Conservation (phyloP, 2,797 vertebrate species). For the Manis crassicaudata region DNA sequence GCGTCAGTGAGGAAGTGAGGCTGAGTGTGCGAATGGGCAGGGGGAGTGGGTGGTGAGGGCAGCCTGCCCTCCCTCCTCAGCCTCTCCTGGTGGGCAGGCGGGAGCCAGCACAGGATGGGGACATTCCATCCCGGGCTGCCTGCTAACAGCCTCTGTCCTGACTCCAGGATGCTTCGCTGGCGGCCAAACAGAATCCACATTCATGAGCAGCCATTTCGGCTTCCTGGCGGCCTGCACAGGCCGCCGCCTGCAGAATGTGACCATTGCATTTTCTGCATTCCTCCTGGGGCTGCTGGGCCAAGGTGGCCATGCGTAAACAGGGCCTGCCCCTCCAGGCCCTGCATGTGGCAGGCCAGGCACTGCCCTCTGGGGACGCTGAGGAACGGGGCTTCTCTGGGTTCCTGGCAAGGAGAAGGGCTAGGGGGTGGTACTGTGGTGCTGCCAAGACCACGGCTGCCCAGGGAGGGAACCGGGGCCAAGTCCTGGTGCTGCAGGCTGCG, state of each 20-base stretch:
- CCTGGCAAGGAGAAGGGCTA: neutral
- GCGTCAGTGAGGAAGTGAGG: neutral
- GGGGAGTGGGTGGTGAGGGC: too few species aligned
- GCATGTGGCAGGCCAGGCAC: neutral
- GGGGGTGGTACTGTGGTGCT: neutral
- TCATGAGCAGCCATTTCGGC: constrained; percentile 52
- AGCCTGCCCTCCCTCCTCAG: neutral
- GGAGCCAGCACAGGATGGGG: neutral
- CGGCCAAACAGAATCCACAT: constrained; percentile 70
- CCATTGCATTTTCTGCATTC: constrained; percentile 65
- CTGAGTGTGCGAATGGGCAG: neutral
- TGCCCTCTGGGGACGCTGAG: neutral
- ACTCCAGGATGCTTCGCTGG: neutral
- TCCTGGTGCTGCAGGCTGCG: rapidly evolving
- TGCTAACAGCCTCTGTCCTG: neutral
- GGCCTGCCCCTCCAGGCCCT: neutral
- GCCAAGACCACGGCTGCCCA: neutral
- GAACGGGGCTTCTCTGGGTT: neutral
- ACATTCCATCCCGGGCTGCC: constrained; percentile 29
- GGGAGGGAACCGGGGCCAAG: neutral
- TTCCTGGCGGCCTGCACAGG: neutral
- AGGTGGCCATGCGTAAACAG: constrained; percentile 30
- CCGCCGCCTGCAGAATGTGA: constrained; percentile 20
- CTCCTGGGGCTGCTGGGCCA: constrained; percentile 3
- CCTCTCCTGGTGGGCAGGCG: neutral